Evolutionary conservation across 2,888 invertebrate genomes (phyloP), one percentile per base, ranked within the genome.

Genomic region (Lymantria monacha): DNA sequence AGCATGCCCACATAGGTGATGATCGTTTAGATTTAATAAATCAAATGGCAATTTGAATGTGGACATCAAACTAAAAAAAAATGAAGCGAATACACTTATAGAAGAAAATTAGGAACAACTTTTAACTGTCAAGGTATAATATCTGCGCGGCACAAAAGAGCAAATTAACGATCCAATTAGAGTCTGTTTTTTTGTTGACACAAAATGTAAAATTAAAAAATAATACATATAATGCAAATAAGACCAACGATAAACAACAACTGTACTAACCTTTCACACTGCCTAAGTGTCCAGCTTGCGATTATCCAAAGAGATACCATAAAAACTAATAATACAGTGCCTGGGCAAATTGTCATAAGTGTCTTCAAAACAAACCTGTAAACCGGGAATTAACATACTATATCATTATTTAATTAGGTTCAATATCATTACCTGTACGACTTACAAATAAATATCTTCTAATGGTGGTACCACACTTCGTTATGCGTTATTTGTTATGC

Each of bases 261-360:
- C 51, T 53, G 61, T 81, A 87, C 92, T 93, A 92, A 99, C 98
- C 99, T 96, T 93, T 99, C 99, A 87, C 99, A 99, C 75, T 99
- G 98, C 67, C 99, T 94, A 70, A 99, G 92, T 60, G 98, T 98
- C 99, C 99, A 99, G 79, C 98, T 98, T 66, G 99, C 99, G 76
- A 99, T 98, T 86, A 99, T 98, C 99, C 99, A 99, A 61, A 99
- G 93, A 9, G 99, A 98, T 65, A 99, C 98, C 97, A 99, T 99
- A 93, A 99, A 99, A 69, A 99, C 99, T 77, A 99, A 93, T 74
- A 99, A 94, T 72, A 99, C 99, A 61, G 95, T 99, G 87, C 95
- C 99, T 49, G 99, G 99, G 90, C 99, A 99, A 87, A 99, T 99
- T 83, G 99, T 99, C 99, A 99, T 99, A 73, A 99, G 93, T 60